Evolutionary conservation across 2,113 vertebrate genomes (phyloP), one percentile per base, ranked within the genome.

Genomic region (Psephotus haematonotus): DNA sequence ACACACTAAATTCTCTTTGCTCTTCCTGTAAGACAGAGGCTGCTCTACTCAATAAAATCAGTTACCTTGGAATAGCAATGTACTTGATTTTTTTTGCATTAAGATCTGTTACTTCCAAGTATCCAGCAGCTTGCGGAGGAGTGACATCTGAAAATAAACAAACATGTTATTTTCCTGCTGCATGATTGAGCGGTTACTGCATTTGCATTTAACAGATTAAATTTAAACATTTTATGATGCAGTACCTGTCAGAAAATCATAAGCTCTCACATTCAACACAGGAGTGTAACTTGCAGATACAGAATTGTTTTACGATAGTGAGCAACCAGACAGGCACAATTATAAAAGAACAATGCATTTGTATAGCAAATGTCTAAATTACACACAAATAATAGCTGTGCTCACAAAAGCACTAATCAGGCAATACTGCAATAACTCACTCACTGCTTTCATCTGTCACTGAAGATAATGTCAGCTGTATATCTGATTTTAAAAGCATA

Each of bases 71-170:
- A 77, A 99, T 97, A 47, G 99, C 98, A 93, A 99, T 98, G 69
- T 99, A 99, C 97, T 99, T 99, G 70, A 99, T 96, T 97, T 98
- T 99, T 96, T 99, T 99, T 69, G 98, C 98, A 95, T 98, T 99
- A 80, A 99, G 98, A 92, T 99, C 99, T 12, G 99, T 98, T 93
- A 99, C 98, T 97, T 99, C 99, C 98, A 99, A 97, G 94, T 99
- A 99, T 23, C 98, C 99, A 72, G 99, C 98, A 35, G 98, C 97
- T 96, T 98, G 92, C 39, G 99, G 99, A 82, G 99, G 99, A 19
- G 98, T 98, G 75, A 98, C 97, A 93, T 98, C 99, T 99, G 98
- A 75, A 97, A 92, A 95, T 46, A 92, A 96, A 96, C 74, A 96
- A 95, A 80, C 44, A 37, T 13, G 31, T 96, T 77, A 87, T 95